phyloP scores from a whole-genome alignment of 2,797 vertebrate genomes.

The Carcharodon carcharias region DNA sequence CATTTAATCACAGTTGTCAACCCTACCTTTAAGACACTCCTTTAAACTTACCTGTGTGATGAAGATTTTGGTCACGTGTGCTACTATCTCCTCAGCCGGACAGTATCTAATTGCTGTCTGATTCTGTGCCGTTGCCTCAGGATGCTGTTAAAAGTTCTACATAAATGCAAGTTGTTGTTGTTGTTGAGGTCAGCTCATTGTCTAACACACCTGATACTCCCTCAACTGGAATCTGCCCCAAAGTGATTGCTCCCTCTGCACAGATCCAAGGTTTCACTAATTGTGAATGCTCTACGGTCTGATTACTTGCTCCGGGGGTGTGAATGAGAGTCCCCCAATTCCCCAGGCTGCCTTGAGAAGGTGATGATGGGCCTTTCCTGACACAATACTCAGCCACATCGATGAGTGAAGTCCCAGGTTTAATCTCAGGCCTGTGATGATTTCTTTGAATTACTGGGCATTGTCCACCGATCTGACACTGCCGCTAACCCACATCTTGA shows the following conservation, averaged over 20 bases:
- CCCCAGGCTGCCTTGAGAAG: not conserved
- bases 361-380: not conserved
- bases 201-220: not conserved
- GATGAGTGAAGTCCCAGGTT: not conserved
- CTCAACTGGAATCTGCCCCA: not conserved
- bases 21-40: too few relatives aligned
- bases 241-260: not conserved
- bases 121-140: too few relatives aligned
- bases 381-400: too few relatives aligned
- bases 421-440: too few relatives aligned
- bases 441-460: not conserved
- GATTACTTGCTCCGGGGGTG: not conserved
- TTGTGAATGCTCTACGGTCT: not conserved
- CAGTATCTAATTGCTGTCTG: too few relatives aligned
- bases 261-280: not conserved
- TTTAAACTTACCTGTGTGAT: too few relatives aligned
- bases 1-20: too few relatives aligned
- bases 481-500: not conserved
- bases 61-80: too few relatives aligned
- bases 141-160: too few relatives aligned
- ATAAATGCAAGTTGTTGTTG: slow-evolving; percentile 9
- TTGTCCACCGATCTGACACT: not conserved
- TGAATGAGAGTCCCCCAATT: not conserved
- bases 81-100: too few relatives aligned
- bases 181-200: not conserved